These are phyloP conservation scores for Nephrotoma guestfalica DNA, from an alignment of 2,888 invertebrate species.

Conservation along the genomic window DNA sequence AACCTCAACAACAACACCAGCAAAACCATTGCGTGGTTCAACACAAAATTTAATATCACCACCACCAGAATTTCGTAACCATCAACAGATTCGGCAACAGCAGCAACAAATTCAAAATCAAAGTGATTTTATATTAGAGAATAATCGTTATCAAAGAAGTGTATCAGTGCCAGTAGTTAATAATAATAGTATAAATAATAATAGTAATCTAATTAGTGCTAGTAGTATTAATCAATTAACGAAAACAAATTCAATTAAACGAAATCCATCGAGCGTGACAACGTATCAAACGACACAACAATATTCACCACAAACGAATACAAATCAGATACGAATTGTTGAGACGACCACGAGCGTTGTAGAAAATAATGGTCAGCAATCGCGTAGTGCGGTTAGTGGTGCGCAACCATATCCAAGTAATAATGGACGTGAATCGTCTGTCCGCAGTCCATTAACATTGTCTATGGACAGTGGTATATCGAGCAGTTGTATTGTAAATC, in stretches of 20 bases:
- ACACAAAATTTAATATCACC: conserved; percentile 14
- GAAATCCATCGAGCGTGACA: not conserved
- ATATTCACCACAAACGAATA: conserved; percentile 11
- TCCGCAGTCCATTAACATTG: conserved; percentile 51
- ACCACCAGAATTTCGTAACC: conserved; percentile 15
- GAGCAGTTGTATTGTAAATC: conserved; percentile 19
- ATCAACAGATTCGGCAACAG: not conserved
- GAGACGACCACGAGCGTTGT: conserved; percentile 8
- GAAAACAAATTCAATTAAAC: not conserved
- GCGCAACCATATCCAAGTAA: conserved; percentile 16
- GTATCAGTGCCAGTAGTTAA: not conserved
- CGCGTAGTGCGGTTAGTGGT: not conserved
- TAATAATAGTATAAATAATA: not conserved
- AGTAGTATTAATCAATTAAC: not conserved
- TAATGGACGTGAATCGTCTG: conserved; percentile 14
- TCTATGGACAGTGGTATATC: conserved; percentile 88
- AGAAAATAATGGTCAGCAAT: not conserved
- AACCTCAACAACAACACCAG: conserved; percentile 3
- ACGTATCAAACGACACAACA: conserved; percentile 11
- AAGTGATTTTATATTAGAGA: not conserved
- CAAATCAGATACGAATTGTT: conserved; percentile 1
- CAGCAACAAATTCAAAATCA: not conserved
- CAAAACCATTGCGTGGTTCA: not conserved
- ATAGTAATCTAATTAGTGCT: not conserved
- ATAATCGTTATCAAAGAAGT: conserved; percentile 4